These are phyloP conservation scores for Amblyopsis rosae DNA, from an alignment of 2,113 vertebrate genomes.

Conservation along the genomic window DNA sequence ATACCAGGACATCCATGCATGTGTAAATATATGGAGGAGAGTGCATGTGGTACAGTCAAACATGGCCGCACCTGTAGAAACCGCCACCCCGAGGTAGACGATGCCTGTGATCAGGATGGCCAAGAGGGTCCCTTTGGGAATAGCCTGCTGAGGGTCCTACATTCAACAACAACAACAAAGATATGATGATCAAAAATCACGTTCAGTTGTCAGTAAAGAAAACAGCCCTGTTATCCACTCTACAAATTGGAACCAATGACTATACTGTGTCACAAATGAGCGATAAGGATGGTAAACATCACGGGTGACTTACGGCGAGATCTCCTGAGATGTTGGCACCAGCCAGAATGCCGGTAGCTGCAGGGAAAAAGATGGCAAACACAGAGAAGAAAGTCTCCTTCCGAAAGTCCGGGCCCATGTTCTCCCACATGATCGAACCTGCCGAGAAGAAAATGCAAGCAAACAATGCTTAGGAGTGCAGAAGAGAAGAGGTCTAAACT, in stretches of 20 bases:
- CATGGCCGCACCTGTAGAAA: constrained; percentile 87
- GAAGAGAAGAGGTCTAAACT: neutral
- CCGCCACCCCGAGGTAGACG: constrained; percentile 91
- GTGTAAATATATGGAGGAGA: neutral
- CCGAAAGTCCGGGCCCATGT: constrained; percentile 92
- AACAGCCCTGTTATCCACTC: too few relatives aligned
- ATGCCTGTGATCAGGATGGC: constrained; percentile 95
- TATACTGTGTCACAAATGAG: too few relatives aligned
- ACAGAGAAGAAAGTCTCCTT: constrained; percentile 90
- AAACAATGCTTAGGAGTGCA: neutral
- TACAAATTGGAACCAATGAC: too few relatives aligned
- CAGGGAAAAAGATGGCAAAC: constrained; percentile 97
- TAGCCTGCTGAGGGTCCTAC: constrained; percentile 95
- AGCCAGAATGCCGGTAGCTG: constrained; percentile 96
- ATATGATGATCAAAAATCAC: neutral
- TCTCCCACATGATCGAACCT: constrained; percentile 91
- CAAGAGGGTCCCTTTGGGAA: constrained; percentile 93
- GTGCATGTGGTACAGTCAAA: neutral
- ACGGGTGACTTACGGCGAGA: constrained; percentile 85
- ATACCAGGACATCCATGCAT: neutral
- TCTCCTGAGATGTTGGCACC: constrained; percentile 99
- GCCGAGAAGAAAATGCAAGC: neutral
- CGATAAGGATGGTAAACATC: neutral
- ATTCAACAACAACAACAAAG: constrained; percentile 35
- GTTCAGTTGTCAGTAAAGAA: too few relatives aligned